Evolutionary conservation across 2,888 invertebrate species (phyloP).

Genomic region (Julus scandinavius): DNA sequence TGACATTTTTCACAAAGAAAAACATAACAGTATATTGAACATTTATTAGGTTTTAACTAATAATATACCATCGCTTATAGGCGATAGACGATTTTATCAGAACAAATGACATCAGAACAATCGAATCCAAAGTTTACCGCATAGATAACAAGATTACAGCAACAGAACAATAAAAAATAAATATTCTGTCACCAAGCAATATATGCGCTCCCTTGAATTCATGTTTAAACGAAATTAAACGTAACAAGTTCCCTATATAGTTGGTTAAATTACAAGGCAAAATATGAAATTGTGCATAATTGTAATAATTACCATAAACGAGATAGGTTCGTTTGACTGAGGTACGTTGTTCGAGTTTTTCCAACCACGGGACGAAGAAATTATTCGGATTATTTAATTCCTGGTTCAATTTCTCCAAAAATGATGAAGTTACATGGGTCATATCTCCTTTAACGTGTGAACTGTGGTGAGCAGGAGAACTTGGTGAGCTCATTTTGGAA

Average conservation of each 20-base stretch:
- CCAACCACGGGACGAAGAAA: conserved; percentile 65
- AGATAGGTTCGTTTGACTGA: conserved; percentile 80
- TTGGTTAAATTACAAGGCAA: conserved; percentile 12
- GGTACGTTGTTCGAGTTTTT: conserved; percentile 76
- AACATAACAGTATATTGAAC: too few species aligned
- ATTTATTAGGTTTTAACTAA: too few species aligned
- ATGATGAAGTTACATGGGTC: neutral
- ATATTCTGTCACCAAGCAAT: neutral
- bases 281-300: conserved; percentile 31
- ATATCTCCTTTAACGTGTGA: neutral
- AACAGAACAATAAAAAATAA: neutral
- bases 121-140: neutral
- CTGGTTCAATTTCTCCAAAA: conserved; percentile 1
- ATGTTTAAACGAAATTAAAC: neutral
- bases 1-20: too few species aligned
- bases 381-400: conserved; percentile 24
- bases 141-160: too few species aligned
- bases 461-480: neutral
- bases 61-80: too few species aligned
- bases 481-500: neutral
- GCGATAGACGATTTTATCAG: too few species aligned
- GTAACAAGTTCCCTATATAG: neutral
- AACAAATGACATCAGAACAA: too few species aligned
- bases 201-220: too few species aligned
- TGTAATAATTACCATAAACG: conserved; percentile 75